These are phyloP conservation scores for Thereva unica DNA, from an alignment of 2,888 invertebrate species.

Conservation along the genomic window DNA sequence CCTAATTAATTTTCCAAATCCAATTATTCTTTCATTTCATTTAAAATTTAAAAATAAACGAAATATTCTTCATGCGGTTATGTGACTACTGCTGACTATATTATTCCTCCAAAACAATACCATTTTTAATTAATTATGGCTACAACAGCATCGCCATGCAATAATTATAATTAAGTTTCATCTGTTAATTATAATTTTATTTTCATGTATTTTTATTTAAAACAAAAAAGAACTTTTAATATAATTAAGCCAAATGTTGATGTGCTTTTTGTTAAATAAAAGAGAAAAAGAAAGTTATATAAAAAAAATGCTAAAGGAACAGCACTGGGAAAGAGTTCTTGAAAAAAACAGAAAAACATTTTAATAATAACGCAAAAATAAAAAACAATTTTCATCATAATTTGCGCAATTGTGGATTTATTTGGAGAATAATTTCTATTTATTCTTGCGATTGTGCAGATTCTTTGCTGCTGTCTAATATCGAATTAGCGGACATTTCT, in stretches of 20 bases:
- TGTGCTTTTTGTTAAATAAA: slow-evolving; percentile 37
- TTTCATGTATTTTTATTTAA: slow-evolving; percentile 43
- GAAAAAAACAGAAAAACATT: slow-evolving; percentile 36
- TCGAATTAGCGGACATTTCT: slow-evolving; percentile 57
- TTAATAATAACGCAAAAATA: too few species aligned
- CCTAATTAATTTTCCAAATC: background rate
- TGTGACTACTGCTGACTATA: slow-evolving; percentile 60
- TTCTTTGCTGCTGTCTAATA: slow-evolving; percentile 55
- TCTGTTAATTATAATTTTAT: slow-evolving; percentile 43
- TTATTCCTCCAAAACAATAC: slow-evolving; percentile 46
- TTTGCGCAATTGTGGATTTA: slow-evolving; percentile 15
- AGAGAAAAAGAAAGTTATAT: slow-evolving; percentile 8
- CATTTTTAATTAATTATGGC: slow-evolving; percentile 1
- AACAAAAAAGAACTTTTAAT: slow-evolving; percentile 38
- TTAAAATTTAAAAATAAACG: background rate
- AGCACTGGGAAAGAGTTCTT: slow-evolving; percentile 4
- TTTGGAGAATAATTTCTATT: slow-evolving; percentile 10
- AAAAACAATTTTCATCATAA: slow-evolving; percentile 20
- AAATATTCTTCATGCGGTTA: slow-evolving; percentile 51
- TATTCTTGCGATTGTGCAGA: slow-evolving; percentile 46
- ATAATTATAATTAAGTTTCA: slow-evolving; percentile 42
- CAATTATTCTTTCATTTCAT: slow-evolving; percentile 6
- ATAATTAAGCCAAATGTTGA: slow-evolving; percentile 39
- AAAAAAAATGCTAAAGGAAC: background rate
- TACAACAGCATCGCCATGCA: slow-evolving; percentile 12